These are phyloP conservation scores for Silurus meridionalis DNA, from an alignment of 2,113 vertebrate species.

Conservation along the genomic window DNA sequence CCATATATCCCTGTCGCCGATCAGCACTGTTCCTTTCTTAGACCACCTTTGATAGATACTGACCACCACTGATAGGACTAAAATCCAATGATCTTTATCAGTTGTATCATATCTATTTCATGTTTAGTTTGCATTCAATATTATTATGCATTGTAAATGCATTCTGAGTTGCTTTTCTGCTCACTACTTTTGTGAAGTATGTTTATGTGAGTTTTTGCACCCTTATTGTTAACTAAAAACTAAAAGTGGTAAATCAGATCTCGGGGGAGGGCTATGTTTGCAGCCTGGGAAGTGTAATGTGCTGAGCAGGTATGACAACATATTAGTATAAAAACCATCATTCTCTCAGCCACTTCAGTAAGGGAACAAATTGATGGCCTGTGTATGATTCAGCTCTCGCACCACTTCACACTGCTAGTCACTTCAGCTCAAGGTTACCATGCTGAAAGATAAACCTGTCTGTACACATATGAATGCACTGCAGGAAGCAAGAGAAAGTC, in stretches of 20 bases:
- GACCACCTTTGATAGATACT: neutral
- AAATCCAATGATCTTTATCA: neutral
- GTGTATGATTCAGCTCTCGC: slow-evolving; percentile 38
- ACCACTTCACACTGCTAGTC: slow-evolving; percentile 41
- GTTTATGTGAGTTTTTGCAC: neutral
- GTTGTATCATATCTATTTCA: neutral
- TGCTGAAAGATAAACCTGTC: slow-evolving; percentile 41
- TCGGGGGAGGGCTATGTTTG: too few species aligned
- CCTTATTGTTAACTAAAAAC: neutral
- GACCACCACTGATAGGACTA: neutral
- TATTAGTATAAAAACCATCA: neutral
- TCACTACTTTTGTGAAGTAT: neutral
- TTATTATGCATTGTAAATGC: neutral
- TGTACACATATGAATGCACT: neutral
- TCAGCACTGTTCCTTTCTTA: too few species aligned
- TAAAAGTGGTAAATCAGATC: too few species aligned
- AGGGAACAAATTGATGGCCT: neutral
- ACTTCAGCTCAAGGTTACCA: slow-evolving; percentile 48
- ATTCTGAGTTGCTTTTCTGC: neutral
- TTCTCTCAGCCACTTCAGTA: slow-evolving; percentile 1
- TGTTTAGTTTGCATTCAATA: neutral
- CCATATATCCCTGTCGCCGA: too few species aligned
- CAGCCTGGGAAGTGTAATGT: too few species aligned
- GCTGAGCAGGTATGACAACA: neutral
- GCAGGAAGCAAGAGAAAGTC: neutral